A percentile compares a stretch with the other conserved stretches of the same genome.
phyloP scores from a whole-genome alignment of 2,797 vertebrate genomes.

The Lacerta viridis region DNA sequence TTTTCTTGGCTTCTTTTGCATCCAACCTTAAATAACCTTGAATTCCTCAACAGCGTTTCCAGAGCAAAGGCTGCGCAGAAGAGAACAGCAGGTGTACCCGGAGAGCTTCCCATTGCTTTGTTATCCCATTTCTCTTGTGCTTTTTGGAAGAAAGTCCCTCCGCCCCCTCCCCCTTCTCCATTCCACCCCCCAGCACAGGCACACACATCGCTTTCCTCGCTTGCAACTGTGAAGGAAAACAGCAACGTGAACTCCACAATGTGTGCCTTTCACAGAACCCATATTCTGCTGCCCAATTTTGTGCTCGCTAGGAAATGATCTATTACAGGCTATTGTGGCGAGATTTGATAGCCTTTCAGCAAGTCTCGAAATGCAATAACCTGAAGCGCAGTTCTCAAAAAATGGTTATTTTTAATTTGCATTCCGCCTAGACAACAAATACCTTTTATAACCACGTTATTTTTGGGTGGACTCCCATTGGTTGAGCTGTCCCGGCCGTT shows the following conservation, averaged over 20 bases:
- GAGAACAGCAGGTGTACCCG: not conserved
- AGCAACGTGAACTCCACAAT: not conserved
- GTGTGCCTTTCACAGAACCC: not conserved
- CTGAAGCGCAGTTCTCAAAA: not conserved
- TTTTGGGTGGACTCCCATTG: not conserved
- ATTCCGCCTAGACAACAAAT: conserved; percentile 2
- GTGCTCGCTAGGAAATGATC: not conserved
- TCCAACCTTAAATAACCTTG: conserved; percentile 9
- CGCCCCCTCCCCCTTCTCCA: too few relatives aligned
- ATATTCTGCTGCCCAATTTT: not conserved
- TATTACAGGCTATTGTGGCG: not conserved
- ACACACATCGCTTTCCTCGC: not conserved
- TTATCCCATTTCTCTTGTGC: not conserved
- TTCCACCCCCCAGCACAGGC: not conserved
- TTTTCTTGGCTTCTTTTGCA: not conserved
- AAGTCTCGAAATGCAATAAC: conserved; percentile 2
- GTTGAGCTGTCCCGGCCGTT: not conserved
- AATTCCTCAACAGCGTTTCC: conserved; percentile 4
- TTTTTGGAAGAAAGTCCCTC: not conserved
- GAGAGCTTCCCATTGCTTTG: not conserved
- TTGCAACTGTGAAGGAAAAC: not conserved
- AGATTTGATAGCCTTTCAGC: not conserved
- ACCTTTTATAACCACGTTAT: not conserved
- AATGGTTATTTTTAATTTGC: conserved; percentile 5
- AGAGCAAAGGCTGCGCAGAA: not conserved